Base-by-base conservation (phyloP, 2,888 invertebrate species). In the Leistus spinibarbis region DNA sequence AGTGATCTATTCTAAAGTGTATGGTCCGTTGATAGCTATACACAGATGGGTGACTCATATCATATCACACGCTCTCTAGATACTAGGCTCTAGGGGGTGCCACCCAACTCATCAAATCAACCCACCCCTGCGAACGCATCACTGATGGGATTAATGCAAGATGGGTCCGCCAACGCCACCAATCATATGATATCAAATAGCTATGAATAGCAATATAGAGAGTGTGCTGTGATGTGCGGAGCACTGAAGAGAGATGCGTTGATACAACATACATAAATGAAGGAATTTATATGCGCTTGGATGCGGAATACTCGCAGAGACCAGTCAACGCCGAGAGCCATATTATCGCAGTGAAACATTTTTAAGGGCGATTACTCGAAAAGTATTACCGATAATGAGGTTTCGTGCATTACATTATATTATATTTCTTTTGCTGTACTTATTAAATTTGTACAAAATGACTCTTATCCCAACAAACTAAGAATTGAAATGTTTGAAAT, bases 161-260 rank as follows among this genome's bases (percentile, higher is more conserved):
- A 82, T 81, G 81, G 80, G 78, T 66, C 60, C 40, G 7, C 40
- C 40, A 40, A 40, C 40, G 79, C 79, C 80, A 79, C 76, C 79
- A 79, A 81, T 81, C 80, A 81, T 82, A 81, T 79, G 80, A 82
- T 81, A 82, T 81, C 80, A 80, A 81, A 81, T 79, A 77, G 80
- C 81, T 81, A 82, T 82, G 82, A 82, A 82, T 82, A 81, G 80
- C 80, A 82, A 82, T 81, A 80, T 79, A 81, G 81, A 82, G 13
- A 10, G 40, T 40, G 40, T 40, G 7, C 40, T 40, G 24, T 24
- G 24, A 7, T 24, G 40, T 13, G 13, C 4, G 40, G 3, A 40
- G 13, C 40, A 40, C 13, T 13, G 40, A 40, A 40, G 40, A 40
- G 40, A 40, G 40, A 40, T 40, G 7, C 7, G 40, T 40, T 40